Base-by-base conservation (phyloP, 2,113 vertebrate species). In the Charadrius vociferus region DNA sequence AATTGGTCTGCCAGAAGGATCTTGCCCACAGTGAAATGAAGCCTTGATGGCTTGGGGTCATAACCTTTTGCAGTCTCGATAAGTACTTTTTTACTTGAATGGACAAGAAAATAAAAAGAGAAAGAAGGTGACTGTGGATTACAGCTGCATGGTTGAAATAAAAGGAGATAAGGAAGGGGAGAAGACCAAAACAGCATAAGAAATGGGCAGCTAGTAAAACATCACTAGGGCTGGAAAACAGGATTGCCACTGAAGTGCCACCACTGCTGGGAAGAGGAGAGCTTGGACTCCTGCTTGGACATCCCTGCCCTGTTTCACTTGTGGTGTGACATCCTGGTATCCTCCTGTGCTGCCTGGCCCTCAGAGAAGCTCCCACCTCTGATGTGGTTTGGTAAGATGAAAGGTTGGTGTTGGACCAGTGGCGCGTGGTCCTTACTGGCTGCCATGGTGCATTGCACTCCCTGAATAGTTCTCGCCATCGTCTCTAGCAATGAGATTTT, bases 351-450 rank as follows among this genome's bases (percentile, higher is more conserved):
- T 12, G 13, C 9, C 14, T 45, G 37, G 39, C 24, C 36, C 20
- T 56, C 30, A 14, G 53, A 56, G 71, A 36, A 73, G 43, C 65
- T 91, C 55, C 49, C 7, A 23, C 30, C 23, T 14, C 37, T 63
- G 32, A 10, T 17, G 34, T 1, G 3, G 14, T 8, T 81, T 62
- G 47, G 73, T 27, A 32, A 63, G 55, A 36, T 49, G 52, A 41
- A 62, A 79, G 56, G 63, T 79, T 2, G 7, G n/a, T 67, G 24
- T 19, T 52, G 47, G 61, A 45, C 34, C 43, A 41, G 41, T 0
- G 0, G 13, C 9, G n/a, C 0, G 0, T 58, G 55, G 20, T 84
- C 65, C 37, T n/a, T 32, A 2, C n/a, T 36, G 41, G 49, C 13
- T 93, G 61, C 58, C 1, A 1, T 30, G 34, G 22, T 34, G 62